Evolutionary conservation across 2,113 vertebrate species (phyloP).

Genomic region (Athene noctua): DNA sequence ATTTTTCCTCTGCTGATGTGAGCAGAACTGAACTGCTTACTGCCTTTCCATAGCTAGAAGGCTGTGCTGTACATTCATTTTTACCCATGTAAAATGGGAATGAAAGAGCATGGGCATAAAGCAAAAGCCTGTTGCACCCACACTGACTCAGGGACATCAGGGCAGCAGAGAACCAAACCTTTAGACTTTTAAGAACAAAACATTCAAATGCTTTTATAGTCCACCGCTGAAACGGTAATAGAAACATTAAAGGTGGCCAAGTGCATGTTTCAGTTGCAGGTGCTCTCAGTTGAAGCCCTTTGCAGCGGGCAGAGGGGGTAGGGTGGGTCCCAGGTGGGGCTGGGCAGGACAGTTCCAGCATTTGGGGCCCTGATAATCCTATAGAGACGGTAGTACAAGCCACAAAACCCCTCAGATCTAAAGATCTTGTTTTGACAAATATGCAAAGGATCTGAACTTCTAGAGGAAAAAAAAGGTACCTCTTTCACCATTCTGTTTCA

Average conservation of each 20-base stretch:
- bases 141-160: neutral
- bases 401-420: neutral
- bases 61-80: neutral
- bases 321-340: neutral
- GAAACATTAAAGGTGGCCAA: neutral
- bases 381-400: neutral
- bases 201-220: neutral
- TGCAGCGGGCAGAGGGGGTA: neutral
- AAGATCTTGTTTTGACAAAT: neutral
- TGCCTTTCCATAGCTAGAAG: neutral
- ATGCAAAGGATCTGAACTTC: accelerated
- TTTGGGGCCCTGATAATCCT: neutral
- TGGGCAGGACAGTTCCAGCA: neutral
- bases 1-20: neutral
- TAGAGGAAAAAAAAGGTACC: neutral
- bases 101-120: neutral
- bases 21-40: neutral
- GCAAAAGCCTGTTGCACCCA: neutral
- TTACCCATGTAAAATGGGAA: neutral
- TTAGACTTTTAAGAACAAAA: neutral
- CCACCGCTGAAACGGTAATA: neutral
- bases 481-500: neutral
- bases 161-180: neutral
- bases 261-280: neutral
- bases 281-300: neutral